Evolutionary conservation across 2,113 vertebrate species (phyloP), one percentile per base, ranked within the genome.

Genomic region (Catharus bicknelli): DNA sequence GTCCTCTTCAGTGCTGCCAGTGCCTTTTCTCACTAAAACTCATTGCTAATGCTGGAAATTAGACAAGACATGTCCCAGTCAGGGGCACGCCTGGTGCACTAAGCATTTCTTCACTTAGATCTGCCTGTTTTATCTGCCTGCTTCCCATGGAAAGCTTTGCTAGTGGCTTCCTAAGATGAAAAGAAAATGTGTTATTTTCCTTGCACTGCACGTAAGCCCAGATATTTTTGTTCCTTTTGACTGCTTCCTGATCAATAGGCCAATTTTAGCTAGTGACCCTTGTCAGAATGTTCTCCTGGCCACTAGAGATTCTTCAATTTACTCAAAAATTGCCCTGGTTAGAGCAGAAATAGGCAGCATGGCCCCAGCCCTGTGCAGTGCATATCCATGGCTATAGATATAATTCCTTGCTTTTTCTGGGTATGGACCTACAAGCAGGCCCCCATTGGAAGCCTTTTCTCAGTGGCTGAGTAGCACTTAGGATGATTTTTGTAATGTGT

Each of bases 191-290:
- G 34, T n/a, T 67, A 13, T 67, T 87, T 87, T 76, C 36, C 22
- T 55, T 7, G 0, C 32, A 27, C 25, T 66, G 23, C 36, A 57
- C 2, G 0, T 10, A 85, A 85, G n/a, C 12, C 8, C 48, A 30
- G 69, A 47, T 61, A 36, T 20, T 75, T 69, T n/a, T 74, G 29
- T 57, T 72, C 54, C n/a, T 85, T 92, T 93, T 72, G 45, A 50
- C 30, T 87, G 34, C n/a, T 29, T 84, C 45, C 48, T 67, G 40
- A 81, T 75, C 62, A 87, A 47, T 20, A 67, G 18, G 26, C 50
- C 45, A 63, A 45, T 72, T 90, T 84, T 84, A 93, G 48, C 36
- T 47, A 30, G 30, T 30, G n/a, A 32, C 2, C n/a, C 48, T 78
- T 70, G 59, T 53, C 67, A 82, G 40, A 78, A 47, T 23, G 29